phyloP scores from a whole-genome alignment of 2,113 vertebrate species.

The Cynocephalus volans region DNA sequence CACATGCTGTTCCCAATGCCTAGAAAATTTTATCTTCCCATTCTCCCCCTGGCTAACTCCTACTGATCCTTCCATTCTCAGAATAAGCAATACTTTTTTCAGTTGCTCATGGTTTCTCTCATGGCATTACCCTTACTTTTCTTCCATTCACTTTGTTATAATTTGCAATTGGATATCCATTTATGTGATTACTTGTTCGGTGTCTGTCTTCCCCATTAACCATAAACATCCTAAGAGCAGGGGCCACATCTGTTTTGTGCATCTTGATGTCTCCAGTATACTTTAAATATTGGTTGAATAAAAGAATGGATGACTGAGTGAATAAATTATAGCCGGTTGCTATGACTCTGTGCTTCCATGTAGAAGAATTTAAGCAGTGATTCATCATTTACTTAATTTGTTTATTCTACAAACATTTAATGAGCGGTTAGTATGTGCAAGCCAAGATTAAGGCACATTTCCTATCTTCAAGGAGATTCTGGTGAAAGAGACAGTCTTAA shows the following conservation, averaged over 20 bases:
- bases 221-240: background rate
- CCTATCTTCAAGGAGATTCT: background rate
- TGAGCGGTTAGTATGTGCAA: background rate
- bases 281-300: background rate
- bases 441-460: background rate
- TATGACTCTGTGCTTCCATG: background rate
- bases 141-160: background rate
- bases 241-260: background rate
- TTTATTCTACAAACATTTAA: background rate
- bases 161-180: background rate
- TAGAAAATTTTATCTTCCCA: background rate
- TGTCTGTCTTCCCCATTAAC: background rate
- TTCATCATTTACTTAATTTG: constrained; percentile 8
- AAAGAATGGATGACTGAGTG: background rate
- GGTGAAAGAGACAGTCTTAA: background rate
- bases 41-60: background rate
- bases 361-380: background rate
- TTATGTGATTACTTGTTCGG: background rate
- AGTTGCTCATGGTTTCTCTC: background rate
- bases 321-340: background rate
- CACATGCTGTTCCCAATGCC: background rate
- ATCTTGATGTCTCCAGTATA: background rate
- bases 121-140: background rate
- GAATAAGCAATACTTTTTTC: background rate
- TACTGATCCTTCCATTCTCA: background rate